Conservation (phyloP, 1,140 invertebrate species). For the Lucilia sericata region DNA sequence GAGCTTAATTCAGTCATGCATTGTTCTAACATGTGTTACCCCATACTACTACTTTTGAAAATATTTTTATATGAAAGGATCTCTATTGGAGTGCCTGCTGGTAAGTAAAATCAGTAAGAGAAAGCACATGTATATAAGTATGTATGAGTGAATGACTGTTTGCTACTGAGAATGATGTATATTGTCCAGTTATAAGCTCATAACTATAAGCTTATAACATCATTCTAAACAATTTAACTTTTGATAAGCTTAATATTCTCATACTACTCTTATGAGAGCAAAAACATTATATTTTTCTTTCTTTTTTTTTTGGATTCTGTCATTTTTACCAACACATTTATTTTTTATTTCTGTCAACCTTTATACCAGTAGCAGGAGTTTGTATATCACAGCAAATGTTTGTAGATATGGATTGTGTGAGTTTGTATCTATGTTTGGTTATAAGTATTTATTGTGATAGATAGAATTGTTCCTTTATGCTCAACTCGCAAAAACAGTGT, state of each 20-base stretch:
- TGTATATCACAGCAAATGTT: neutral
- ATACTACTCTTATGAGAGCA: neutral
- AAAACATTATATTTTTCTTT: neutral
- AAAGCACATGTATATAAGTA: neutral
- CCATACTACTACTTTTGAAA: no score
- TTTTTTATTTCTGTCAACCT: neutral
- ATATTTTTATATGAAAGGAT: neutral
- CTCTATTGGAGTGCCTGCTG: neutral
- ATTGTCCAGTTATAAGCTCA: constrained; percentile 35
- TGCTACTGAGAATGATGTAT: neutral
- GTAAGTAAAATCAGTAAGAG: neutral
- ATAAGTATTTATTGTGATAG: neutral
- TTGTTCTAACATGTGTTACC: constrained; percentile 19
- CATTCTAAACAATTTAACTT: constrained; percentile 40
- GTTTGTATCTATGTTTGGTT: neutral
- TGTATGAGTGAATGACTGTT: neutral
- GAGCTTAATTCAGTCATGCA: neutral
- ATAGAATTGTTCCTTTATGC: constrained; percentile 1
- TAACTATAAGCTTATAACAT: constrained; percentile 30
- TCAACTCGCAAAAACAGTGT: neutral
- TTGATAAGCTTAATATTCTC: constrained; percentile 19
- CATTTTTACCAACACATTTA: constrained; percentile 6
- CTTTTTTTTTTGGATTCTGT: neutral
- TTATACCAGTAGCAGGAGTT: neutral
- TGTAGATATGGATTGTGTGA: neutral